Evolutionary conservation across 2,113 vertebrate genomes (phyloP).

Genomic region (Neolamprologus hecqui): DNA sequence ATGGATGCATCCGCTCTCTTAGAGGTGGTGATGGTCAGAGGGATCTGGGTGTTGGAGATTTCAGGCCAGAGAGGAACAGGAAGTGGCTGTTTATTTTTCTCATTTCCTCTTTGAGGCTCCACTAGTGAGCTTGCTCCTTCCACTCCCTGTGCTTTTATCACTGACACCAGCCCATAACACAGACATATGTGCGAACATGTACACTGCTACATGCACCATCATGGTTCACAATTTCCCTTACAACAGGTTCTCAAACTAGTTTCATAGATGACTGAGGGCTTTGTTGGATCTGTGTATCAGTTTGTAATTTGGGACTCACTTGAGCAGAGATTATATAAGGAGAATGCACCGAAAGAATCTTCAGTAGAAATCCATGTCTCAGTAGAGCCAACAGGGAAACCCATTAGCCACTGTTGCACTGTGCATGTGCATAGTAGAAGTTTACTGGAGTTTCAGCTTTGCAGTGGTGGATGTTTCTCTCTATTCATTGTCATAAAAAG

Average conservation of each 20-base stretch:
- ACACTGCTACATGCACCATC: not conserved
- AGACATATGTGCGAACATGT: not conserved
- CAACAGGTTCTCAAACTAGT: not conserved
- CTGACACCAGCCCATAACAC: not conserved
- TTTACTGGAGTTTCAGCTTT: not conserved
- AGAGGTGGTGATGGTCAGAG: conserved; percentile 18
- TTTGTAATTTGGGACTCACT: not conserved
- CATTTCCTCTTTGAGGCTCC: conserved; percentile 71
- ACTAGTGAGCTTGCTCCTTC: conserved; percentile 51
- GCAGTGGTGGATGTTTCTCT: not conserved
- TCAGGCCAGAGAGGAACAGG: conserved; percentile 67
- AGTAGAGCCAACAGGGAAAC: not conserved
- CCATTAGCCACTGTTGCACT: not conserved
- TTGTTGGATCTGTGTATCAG: not conserved
- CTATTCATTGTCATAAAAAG: not conserved
- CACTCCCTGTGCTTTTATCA: conserved; percentile 44
- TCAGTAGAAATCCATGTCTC: not conserved
- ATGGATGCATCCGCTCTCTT: not conserved
- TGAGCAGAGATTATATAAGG: not conserved
- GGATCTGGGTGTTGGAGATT: conserved; percentile 53
- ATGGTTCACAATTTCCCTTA: not conserved
- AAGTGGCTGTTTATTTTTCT: conserved; percentile 77
- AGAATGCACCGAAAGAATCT: not conserved
- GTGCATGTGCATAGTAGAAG: not conserved
- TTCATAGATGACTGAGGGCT: not conserved